Base-by-base conservation (phyloP, 37 sponge, comb jelly and placozoan species). In the Corticium candelabrum region DNA sequence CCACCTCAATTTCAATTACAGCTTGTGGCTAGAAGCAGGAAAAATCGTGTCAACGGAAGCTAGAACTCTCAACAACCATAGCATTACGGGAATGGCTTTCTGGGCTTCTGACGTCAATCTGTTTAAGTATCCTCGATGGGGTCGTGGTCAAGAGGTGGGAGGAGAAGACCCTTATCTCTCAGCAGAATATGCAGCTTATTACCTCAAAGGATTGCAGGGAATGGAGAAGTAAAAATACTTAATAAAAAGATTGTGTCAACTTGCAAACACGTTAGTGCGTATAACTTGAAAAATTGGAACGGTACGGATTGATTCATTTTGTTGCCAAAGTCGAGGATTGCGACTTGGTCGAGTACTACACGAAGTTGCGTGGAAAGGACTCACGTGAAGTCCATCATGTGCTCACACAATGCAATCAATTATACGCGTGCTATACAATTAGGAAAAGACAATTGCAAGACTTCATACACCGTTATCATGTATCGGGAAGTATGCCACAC, bases 21-120 rank as follows among this genome's bases (percentile, higher is more conserved):
- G 31, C 31, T 32, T 70, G 5, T 70, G 73, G 73, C 5, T 5
- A 29, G 5, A 30, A 5, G 73, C 73, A 4, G 73, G 73, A 70
- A 4, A 70, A 4, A 70, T 15, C 5, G 73, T 70, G 4, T 70
- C 73, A 7, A 70, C 73, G 4, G 73, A 70, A 70, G 73, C 73
- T 7, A 7, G 73, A 7, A 5, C 73, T 15, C 73, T 70, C 33
- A 29, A 70, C 73, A 70, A 70, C 73, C 56, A 43, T 21, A 11
- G 56, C 11, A 11, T 43, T 11, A 43, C 56, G 56, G 56, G 56
- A 5, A 21, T 43, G 56, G 56, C 56, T 5, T 43, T 43, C 56
- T 43, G 56, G 56, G 56, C 56, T 43, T 11, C 56, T 43, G 56
- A 43, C 11, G 11, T 43, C 56, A 43, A 43, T 11, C 56, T 43